Base-by-base conservation (phyloP, 2,888 invertebrate species). In the Patella depressa region DNA sequence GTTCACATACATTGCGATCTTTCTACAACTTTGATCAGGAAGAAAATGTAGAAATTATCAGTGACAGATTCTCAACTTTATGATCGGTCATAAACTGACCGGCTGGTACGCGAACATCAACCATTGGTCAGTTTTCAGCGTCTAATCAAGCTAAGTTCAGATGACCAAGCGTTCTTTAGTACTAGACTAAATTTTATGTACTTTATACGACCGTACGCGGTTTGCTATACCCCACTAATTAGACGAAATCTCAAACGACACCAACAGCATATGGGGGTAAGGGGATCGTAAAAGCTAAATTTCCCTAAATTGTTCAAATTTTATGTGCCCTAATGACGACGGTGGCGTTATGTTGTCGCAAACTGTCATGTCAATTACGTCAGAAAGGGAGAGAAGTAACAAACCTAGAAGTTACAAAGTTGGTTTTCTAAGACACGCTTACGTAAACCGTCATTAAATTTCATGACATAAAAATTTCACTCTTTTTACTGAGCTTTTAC, bases 301-400 rank as follows among this genome's bases (percentile, higher is more conserved):
- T 65, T 24, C 65, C 65, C 24, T 65, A 65, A 65, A 65, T 65
- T 24, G 19, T 65, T 24, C 65, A 11, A 24, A 65, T 65, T 65
- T 65, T 65, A 65, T 65, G 65, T 65, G 9, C 65, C 24, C 65
- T 65, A 65, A 65, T 65, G 65, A 65, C 65, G 65, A 65, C 65
- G 65, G 24, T 65, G 65, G 65, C 24, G 65, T 19, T 65, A 65
- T 65, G 19, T 65, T 65, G 65, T 65, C 65, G 65, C 65, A 24
- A 65, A 24, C 65, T 65, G 65, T 65, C 65, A 65, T 65, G 65
- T 65, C 65, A 65, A 65, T 65, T 65, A 65, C 65, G 65, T 65
- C 65, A 65, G 65, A 65, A 24, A 65, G 12, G 65, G 11, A 65
- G 65, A 65, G 24, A 24, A 24, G 65, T 65, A 24, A 65, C 65